Evolutionary conservation across 37 sponge, comb jelly and placozoan genomes (phyloP).

Genomic region (Oscarella lobularis): DNA sequence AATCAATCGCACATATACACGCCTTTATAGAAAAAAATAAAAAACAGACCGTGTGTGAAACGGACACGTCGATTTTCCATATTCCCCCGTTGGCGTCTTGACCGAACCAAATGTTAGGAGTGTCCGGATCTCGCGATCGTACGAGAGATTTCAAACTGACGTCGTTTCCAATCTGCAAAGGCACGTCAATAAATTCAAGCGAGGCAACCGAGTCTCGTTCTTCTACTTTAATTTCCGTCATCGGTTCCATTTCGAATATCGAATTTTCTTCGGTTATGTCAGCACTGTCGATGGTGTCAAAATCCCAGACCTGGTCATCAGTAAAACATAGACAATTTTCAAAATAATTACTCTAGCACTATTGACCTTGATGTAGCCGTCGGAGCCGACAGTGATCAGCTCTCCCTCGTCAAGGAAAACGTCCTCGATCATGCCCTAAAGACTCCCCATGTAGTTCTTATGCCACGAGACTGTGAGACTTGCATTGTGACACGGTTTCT

Average conservation of each 20-base stretch:
- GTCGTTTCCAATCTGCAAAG: conserved; percentile 57
- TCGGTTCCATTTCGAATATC: conserved; percentile 89
- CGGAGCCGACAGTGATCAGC: conserved; percentile 86
- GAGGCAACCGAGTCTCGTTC: not conserved
- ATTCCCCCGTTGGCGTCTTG: conserved; percentile 94
- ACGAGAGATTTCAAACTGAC: conserved; percentile 63
- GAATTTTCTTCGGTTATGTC: conserved; percentile 92
- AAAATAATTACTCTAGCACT: not conserved
- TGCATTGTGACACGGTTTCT: conserved; percentile 88
- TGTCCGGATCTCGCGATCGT: conserved; percentile 55
- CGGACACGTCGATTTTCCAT: conserved; percentile 86
- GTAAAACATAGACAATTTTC: not conserved
- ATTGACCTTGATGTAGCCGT: conserved; percentile 79
- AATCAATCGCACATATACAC: too few species aligned
- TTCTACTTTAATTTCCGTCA: conserved; percentile 76
- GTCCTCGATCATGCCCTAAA: conserved; percentile 77
- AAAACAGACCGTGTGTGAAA: conserved; percentile 85
- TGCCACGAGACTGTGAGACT: conserved; percentile 9
- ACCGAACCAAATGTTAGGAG: conserved; percentile 86
- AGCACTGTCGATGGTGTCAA: conserved; percentile 96
- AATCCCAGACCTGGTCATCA: conserved; percentile 84
- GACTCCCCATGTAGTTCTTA: not conserved
- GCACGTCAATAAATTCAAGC: not conserved
- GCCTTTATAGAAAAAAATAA: too few species aligned
- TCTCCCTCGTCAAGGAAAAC: conserved; percentile 93